These are phyloP conservation scores for Myiozetetes cayanensis DNA, from an alignment of 2,113 vertebrate genomes.

Conservation along the genomic window DNA sequence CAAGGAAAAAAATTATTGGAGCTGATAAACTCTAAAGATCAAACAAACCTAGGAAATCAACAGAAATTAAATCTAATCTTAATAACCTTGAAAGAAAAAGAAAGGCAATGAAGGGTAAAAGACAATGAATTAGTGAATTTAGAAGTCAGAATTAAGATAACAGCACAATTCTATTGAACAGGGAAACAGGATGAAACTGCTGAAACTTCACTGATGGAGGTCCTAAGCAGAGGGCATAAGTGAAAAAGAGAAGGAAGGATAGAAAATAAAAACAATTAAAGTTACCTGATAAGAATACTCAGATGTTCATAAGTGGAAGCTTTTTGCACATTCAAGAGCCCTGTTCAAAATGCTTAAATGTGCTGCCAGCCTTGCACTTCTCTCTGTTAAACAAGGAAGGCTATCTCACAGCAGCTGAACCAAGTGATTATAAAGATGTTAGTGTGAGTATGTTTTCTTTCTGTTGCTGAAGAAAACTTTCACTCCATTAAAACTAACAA, in stretches of 20 bases:
- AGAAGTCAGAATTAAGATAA: conserved; percentile 26
- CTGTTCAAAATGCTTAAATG: neutral
- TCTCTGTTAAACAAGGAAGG: neutral
- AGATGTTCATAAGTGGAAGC: neutral
- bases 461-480: neutral
- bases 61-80: conserved; percentile 24
- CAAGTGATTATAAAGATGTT: neutral
- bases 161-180: neutral
- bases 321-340: neutral
- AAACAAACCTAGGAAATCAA: neutral
- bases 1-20: neutral
- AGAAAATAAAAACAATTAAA: neutral
- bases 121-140: neutral
- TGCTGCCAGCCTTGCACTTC: neutral
- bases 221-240: neutral
- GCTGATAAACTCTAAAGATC: neutral
- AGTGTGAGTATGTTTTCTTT: neutral
- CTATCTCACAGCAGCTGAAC: neutral
- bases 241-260: neutral
- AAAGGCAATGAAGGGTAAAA: conserved; percentile 22
- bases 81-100: conserved; percentile 1
- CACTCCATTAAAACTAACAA: neutral
- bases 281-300: neutral
- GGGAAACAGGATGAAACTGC: neutral
- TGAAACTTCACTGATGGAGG: neutral